A percentile compares a stretch with the other conserved stretches of the same genome.
These are phyloP conservation scores for Lutjanus erythropterus DNA, from an alignment of 2,113 vertebrate genomes.

Conservation along the genomic window DNA sequence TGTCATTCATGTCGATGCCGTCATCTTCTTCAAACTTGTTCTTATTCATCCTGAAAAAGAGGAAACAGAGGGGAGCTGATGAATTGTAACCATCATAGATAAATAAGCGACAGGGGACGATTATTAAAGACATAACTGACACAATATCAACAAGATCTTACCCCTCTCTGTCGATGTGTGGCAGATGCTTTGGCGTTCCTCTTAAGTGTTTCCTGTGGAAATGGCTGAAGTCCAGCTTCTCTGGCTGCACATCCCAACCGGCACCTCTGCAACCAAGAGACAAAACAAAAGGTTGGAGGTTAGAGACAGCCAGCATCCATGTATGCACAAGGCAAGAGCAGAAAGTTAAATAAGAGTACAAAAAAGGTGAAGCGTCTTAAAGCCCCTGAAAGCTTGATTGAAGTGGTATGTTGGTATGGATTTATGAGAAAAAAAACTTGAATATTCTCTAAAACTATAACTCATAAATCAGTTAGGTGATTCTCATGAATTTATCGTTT, in stretches of 20 bases:
- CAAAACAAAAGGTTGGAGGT: slow-evolving; percentile 12
- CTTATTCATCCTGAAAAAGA: slow-evolving; percentile 89
- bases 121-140: too few relatives aligned
- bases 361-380: not conserved
- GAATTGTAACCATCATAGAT: not conserved
- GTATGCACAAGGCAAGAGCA: not conserved
- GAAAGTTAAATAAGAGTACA: too few relatives aligned
- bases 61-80: not conserved
- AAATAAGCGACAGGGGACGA: not conserved
- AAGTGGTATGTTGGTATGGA: too few relatives aligned
- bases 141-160: slow-evolving; percentile 80
- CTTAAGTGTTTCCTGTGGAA: slow-evolving; percentile 90
- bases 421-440: too few relatives aligned
- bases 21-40: slow-evolving; percentile 92
- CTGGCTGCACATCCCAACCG: slow-evolving; percentile 96
- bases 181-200: slow-evolving; percentile 91
- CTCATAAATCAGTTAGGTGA: too few relatives aligned
- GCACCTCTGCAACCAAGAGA: slow-evolving; percentile 86
- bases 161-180: slow-evolving; percentile 96
- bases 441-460: too few relatives aligned
- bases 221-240: slow-evolving; percentile 97
- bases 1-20: slow-evolving; percentile 94
- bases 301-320: not conserved
- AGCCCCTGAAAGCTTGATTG: not conserved
- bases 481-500: too few relatives aligned